Conservation (phyloP, 2,888 invertebrate genomes). For the Andrena trimmerana region DNA sequence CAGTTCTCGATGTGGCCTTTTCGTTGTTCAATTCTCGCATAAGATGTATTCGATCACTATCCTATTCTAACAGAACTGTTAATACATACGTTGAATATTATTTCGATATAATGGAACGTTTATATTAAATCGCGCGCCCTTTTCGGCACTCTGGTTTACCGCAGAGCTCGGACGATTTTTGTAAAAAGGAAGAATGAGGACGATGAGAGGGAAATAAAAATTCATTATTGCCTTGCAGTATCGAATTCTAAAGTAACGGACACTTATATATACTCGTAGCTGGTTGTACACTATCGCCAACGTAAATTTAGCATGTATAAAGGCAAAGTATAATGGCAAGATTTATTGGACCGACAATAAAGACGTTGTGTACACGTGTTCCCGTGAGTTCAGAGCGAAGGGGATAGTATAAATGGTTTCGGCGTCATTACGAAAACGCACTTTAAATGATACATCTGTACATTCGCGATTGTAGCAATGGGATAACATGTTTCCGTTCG, state of each 20-base stretch:
- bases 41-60: conserved; percentile 16
- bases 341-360: conserved; percentile 75
- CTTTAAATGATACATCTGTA: conserved; percentile 54
- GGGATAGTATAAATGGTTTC: conserved; percentile 41
- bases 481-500: conserved; percentile 34
- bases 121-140: conserved; percentile 17
- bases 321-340: conserved; percentile 66
- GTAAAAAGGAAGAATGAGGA: conserved; percentile 24
- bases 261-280: conserved; percentile 51
- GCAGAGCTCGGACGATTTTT: conserved; percentile 38
- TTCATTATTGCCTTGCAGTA: conserved; percentile 61
- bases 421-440: conserved; percentile 32
- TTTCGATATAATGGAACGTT: conserved; percentile 18
- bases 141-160: conserved; percentile 31
- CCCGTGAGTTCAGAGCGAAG: conserved; percentile 42
- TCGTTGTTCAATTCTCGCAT: conserved; percentile 20
- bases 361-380: conserved; percentile 59
- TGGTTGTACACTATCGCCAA: conserved; percentile 54
- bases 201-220: conserved; percentile 5
- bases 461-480: conserved; percentile 37
- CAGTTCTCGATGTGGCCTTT: conserved; percentile 28
- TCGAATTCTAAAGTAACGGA: conserved; percentile 59
- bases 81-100: conserved; percentile 20
- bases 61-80: conserved; percentile 25
- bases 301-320: conserved; percentile 61